Evolutionary conservation across 2,888 invertebrate genomes (phyloP), one percentile per base, ranked within the genome.

Genomic region (Cryptosula pallasiana): DNA sequence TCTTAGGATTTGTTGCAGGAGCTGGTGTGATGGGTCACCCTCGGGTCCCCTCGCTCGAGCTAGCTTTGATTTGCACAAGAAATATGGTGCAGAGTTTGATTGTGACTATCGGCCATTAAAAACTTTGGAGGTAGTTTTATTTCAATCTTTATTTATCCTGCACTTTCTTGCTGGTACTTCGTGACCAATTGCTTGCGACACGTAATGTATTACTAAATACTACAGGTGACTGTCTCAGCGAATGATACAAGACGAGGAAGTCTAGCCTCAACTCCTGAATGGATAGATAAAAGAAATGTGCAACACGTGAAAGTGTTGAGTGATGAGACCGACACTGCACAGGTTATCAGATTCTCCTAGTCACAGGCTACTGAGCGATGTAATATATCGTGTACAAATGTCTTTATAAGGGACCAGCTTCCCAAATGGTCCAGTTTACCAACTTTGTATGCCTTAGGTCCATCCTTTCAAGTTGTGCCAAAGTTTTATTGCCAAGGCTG

Each of bases 41-140:
- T 25, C 75, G 1, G 76, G 74, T 2, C 71, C 70, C 1, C 70
- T 77, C 16, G 72, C 76, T n/a, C 20, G 71, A 23, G 35, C n/a
- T 0, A 76, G 77, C 71, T 77, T 75, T 71, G 74, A 74, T 20
- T 25, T 77, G 71, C 77, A 77, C 71, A 74, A 72, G 71, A 45
- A 73, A 63, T 74, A 73, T 58, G 70, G 70, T 3, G 70, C 36
- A 9, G 23, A 23, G 70, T 70, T 70, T 54, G 70, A 70, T 32
- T 23, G 36, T 23, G 70, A 54, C 45, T 70, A 35, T 23, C n/a
- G 70, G 23, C 36, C 45, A 5, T 35, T 70, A 3, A 45, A 54
- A 2, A 70, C 70, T 13, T 45, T 70, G 9, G 55, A 72, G 71
- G 73, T 73, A 5, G 5, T 5, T 45, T 13, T n/a, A n/a, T n/a